Evolutionary conservation across 2,113 vertebrate genomes (phyloP).

Genomic region (Acinonyx jubatus): DNA sequence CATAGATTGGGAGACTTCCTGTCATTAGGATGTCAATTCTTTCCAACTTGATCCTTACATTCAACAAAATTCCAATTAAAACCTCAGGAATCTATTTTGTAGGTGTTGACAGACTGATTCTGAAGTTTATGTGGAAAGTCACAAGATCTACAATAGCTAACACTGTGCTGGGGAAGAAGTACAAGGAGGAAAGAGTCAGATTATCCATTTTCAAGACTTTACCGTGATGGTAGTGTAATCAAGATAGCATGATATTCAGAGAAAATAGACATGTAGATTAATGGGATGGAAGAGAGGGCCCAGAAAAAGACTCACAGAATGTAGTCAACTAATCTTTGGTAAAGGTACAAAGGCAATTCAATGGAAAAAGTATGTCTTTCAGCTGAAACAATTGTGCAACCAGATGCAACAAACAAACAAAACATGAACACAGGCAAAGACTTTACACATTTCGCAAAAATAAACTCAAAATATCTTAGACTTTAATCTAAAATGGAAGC

Average conservation of each 20-base stretch:
- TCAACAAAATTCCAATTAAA: background rate
- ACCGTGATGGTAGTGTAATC: background rate
- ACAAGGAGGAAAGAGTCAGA: background rate
- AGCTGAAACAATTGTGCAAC: background rate
- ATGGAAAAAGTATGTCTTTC: background rate
- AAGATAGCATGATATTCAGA: background rate
- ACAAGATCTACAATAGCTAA: background rate
- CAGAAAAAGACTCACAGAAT: background rate
- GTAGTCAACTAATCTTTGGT: background rate
- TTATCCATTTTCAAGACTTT: background rate
- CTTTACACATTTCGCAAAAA: background rate
- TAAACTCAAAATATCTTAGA: background rate
- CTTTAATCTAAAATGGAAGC: background rate
- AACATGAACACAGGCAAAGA: background rate
- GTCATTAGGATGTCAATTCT: background rate
- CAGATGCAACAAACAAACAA: background rate
- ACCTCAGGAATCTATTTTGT: background rate
- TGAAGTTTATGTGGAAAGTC: background rate
- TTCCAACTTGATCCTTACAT: background rate
- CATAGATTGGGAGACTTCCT: background rate
- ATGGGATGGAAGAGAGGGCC: background rate
- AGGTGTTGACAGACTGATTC: background rate
- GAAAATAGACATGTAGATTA: background rate
- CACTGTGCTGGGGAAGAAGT: background rate
- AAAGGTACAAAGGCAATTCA: background rate